Conservation (phyloP, 2,797 vertebrate genomes). For the Parauchenoglanis ngamensis region DNA sequence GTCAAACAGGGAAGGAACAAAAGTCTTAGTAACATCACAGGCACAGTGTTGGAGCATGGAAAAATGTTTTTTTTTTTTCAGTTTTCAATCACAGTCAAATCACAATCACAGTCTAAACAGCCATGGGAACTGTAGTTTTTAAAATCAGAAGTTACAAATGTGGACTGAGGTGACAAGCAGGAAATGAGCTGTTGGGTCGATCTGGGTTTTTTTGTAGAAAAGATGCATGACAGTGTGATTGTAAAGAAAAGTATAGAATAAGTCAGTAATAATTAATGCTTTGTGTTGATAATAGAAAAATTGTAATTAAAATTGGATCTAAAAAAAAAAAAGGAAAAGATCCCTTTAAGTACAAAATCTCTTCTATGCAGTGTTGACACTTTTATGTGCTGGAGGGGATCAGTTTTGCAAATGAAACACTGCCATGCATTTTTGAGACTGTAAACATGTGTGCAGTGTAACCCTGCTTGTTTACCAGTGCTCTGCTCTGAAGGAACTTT, state of each 20-base stretch:
- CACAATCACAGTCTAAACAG: not conserved
- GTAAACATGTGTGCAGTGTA: not conserved
- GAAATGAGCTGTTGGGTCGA: not conserved
- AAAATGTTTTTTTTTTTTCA: not conserved
- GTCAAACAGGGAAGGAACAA: not conserved
- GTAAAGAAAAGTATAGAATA: not conserved
- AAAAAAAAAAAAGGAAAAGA: not conserved
- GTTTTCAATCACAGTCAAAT: not conserved
- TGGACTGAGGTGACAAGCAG: not conserved
- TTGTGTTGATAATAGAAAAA: not conserved
- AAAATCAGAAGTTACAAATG: not conserved
- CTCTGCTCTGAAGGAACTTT: not conserved
- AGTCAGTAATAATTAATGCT: not conserved
- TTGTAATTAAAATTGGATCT: not conserved
- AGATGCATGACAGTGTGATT: not conserved
- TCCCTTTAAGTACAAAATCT: not conserved
- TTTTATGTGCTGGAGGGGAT: not conserved
- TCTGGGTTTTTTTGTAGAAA: not conserved
- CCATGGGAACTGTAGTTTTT: not conserved
- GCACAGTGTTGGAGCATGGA: not conserved
- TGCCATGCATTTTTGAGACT: not conserved
- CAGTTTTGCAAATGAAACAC: not conserved
- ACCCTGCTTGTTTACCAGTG: constrained; percentile 11
- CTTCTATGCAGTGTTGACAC: not conserved
- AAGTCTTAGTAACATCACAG: not conserved